Conservation (phyloP, 2,888 invertebrate genomes). For the Hanleya hanleyi region DNA sequence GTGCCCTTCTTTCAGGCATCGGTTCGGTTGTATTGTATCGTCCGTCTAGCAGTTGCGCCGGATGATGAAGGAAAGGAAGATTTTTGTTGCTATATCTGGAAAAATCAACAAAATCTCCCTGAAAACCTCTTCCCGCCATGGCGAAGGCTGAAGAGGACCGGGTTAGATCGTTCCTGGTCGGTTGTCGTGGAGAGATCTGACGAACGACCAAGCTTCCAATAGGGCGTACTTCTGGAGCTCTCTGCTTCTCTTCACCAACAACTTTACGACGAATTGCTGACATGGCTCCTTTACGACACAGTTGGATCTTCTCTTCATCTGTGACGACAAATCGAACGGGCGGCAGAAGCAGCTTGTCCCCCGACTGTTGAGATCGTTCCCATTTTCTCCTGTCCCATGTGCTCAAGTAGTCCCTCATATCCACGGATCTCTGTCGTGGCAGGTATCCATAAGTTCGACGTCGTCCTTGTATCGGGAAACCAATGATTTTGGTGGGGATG, state of each 20-base stretch:
- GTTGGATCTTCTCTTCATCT: background rate
- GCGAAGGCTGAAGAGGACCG: too few species aligned
- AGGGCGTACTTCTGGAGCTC: background rate
- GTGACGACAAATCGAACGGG: background rate
- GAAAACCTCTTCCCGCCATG: too few species aligned
- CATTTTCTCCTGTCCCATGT: background rate
- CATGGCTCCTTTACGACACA: background rate
- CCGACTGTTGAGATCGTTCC: background rate
- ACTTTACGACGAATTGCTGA: background rate
- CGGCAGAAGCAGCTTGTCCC: background rate
- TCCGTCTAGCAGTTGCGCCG: too few species aligned
- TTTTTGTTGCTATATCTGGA: too few species aligned
- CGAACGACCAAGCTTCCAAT: background rate
- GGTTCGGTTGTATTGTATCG: background rate
- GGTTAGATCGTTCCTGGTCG: background rate
- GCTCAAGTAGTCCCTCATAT: background rate
- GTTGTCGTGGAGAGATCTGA: background rate
- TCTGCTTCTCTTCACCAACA: background rate
- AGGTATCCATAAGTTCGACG: too few species aligned
- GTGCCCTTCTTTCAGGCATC: background rate
- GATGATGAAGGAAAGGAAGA: too few species aligned
- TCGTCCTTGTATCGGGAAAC: too few species aligned
- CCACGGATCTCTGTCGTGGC: too few species aligned
- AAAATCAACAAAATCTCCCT: too few species aligned
- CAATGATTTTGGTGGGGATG: too few species aligned